Conservation (phyloP, 2,113 vertebrate genomes). For the Cottus gobio region DNA sequence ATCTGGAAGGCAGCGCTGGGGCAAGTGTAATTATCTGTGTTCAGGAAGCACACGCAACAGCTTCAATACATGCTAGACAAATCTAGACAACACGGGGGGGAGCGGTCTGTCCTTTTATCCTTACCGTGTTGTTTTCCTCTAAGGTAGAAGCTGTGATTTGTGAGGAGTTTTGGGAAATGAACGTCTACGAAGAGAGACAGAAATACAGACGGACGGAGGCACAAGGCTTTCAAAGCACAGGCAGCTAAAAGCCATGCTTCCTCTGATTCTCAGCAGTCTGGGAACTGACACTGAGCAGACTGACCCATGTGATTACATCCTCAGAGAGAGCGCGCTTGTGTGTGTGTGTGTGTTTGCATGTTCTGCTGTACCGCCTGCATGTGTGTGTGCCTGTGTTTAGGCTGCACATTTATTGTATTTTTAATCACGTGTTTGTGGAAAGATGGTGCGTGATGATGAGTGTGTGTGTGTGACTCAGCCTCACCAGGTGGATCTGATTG, state of each 20-base stretch:
- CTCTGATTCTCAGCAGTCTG: constrained; percentile 51
- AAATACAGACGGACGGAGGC: constrained; percentile 7
- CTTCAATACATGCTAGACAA: constrained; percentile 14
- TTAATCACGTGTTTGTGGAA: constrained; percentile 9
- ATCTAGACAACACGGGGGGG: background rate
- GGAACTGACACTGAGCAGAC: constrained; percentile 78
- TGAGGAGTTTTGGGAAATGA: constrained; percentile 84
- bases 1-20: constrained; percentile 61
- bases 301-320: constrained; percentile 75
- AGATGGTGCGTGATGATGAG: constrained; percentile 4
- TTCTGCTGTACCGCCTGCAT: constrained; percentile 15
- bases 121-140: background rate
- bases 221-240: constrained; percentile 55
- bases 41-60: constrained; percentile 16
- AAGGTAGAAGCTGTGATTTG: constrained; percentile 10
- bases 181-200: background rate
- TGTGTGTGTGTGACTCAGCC: constrained; percentile 30
- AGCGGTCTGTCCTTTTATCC: background rate
- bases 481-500: constrained; percentile 60
- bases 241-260: constrained; percentile 79
- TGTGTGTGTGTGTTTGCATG: constrained; percentile 11
- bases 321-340: constrained; percentile 24
- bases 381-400: constrained; percentile 9
- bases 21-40: constrained; percentile 82
- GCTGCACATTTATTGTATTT: background rate